Evolutionary conservation across 1,140 invertebrate species (phyloP).

Genomic region (Planococcus citri): DNA sequence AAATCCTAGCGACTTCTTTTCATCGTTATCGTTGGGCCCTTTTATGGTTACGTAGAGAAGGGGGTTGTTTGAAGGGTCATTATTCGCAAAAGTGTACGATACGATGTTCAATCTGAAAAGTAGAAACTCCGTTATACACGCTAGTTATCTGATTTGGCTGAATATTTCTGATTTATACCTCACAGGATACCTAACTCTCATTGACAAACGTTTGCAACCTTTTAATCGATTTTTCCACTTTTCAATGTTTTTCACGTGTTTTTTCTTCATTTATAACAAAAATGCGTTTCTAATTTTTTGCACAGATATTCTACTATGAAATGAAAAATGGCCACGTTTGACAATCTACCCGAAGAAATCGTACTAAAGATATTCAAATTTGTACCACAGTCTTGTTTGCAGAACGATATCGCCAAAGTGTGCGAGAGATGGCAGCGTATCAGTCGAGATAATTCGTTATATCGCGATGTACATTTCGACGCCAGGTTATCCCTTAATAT

Average conservation of each 20-base stretch:
- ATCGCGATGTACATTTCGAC: not conserved
- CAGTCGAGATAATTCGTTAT: not conserved
- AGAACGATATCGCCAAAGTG: not conserved
- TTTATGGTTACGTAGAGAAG: not conserved
- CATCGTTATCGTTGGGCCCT: not conserved
- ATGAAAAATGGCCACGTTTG: not conserved
- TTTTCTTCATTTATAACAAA: too few relatives aligned
- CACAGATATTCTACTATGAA: not conserved
- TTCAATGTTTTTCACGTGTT: too few relatives aligned
- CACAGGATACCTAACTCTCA: too few relatives aligned
- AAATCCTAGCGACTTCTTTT: not conserved
- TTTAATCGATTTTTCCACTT: not conserved
- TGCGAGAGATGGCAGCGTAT: not conserved
- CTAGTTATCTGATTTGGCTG: not conserved
- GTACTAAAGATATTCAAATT: not conserved
- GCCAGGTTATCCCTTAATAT: not conserved
- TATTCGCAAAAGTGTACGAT: not conserved
- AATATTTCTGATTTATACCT: not conserved
- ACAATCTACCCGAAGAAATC: slow-evolving; percentile 4
- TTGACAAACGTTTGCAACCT: not conserved
- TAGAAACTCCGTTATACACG: not conserved
- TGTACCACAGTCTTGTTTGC: not conserved
- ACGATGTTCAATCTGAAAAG: not conserved
- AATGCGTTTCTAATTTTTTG: not conserved
- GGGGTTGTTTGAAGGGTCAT: not conserved